phyloP scores from a whole-genome alignment of 2,888 invertebrate genomes.

The Polietes domitor region DNA sequence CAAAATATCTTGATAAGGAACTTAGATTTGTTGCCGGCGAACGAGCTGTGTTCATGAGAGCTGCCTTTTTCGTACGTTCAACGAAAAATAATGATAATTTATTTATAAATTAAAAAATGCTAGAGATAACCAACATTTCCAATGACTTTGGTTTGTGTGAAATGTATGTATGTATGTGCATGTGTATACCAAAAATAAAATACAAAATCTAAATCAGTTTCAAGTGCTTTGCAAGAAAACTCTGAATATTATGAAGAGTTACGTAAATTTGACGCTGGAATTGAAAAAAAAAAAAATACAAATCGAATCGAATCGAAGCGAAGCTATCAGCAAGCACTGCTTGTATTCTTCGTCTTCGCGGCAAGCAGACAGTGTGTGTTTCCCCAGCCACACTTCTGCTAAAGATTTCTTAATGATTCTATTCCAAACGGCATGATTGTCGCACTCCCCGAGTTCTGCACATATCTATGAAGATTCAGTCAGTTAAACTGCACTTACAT shows the following conservation, averaged over 20 bases:
- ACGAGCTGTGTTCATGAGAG: not conserved
- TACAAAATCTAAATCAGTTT: slow-evolving; percentile 11
- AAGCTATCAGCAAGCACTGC: not conserved
- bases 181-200: slow-evolving; percentile 2
- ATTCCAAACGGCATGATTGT: no score
- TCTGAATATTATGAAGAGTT: not conserved
- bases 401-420: no score
- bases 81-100: slow-evolving; percentile 37
- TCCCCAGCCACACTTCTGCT: no score
- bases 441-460: no score
- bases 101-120: slow-evolving; percentile 31
- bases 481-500: no score
- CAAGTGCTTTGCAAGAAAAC: slow-evolving; percentile 18
- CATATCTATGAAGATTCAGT: no score
- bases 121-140: slow-evolving; percentile 34
- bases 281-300: no score
- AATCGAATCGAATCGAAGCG: not conserved
- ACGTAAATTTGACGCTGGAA: not conserved
- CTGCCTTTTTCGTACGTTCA: slow-evolving; percentile 26
- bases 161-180: not conserved
- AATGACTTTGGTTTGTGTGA: slow-evolving; percentile 4
- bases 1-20: slow-evolving; percentile 64
- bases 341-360: no score
- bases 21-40: slow-evolving; percentile 25
- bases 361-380: no score